Evolutionary conservation across 2,888 invertebrate genomes (phyloP).

Genomic region (Cephus sareptanus): DNA sequence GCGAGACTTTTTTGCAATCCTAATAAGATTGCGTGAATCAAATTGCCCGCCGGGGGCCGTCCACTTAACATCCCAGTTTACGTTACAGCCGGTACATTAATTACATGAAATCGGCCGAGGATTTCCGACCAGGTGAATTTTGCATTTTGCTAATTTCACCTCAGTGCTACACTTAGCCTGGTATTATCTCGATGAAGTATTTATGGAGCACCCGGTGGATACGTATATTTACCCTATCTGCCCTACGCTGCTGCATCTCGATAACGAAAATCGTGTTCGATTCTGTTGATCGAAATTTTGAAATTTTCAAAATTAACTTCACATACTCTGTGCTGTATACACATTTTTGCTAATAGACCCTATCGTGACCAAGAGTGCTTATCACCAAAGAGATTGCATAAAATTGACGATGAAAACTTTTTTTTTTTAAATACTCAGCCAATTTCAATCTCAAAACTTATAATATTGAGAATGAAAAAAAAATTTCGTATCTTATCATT

Average conservation of each 20-base stretch:
- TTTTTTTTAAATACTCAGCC: too few species aligned
- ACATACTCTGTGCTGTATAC: too few species aligned
- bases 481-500: background rate
- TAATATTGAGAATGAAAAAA: background rate
- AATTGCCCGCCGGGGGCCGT: background rate
- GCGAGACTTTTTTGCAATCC: background rate
- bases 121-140: background rate
- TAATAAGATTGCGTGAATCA: background rate
- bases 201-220: background rate
- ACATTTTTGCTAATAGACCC: too few species aligned
- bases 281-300: background rate
- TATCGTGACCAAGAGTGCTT: too few species aligned
- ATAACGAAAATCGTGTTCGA: background rate
- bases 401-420: too few species aligned
- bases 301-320: background rate
- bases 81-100: background rate
- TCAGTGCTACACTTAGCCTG: background rate
- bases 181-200: background rate
- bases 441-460: background rate
- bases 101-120: background rate
- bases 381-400: too few species aligned
- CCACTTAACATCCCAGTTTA: background rate
- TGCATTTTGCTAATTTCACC: background rate
- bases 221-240: background rate
- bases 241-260: background rate